Conservation (phyloP, 30 jellyfish, hydroid and myxozoan genomes). For the Cassiopea andromeda region DNA sequence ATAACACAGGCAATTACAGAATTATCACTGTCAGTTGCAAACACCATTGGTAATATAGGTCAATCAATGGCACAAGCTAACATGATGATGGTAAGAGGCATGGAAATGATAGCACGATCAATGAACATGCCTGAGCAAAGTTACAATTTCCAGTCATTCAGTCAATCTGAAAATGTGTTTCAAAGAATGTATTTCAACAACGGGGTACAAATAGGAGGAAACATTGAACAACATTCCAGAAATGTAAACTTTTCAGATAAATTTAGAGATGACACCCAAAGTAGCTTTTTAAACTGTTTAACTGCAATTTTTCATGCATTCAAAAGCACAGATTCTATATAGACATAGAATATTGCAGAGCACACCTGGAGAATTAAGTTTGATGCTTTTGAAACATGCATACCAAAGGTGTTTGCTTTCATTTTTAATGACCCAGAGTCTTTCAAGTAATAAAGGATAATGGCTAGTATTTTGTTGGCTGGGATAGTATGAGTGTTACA, state of each 20-base stretch:
- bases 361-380: background rate
- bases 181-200: background rate
- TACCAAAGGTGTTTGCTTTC: background rate
- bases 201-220: background rate
- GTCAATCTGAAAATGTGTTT: background rate
- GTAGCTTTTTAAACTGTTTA: background rate
- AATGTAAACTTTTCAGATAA: background rate
- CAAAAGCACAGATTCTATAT: background rate
- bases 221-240: background rate
- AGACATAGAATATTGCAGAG: background rate
- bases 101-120: background rate
- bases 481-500: background rate
- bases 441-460: background rate
- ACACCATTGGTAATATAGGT: background rate
- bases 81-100: background rate
- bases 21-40: background rate
- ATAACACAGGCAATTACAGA: constrained; percentile 15
- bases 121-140: background rate
- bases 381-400: background rate
- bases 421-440: background rate
- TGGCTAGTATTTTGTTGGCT: background rate
- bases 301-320: background rate
- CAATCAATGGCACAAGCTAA: constrained; percentile 1
- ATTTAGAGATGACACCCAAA: background rate
- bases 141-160: background rate